Base-by-base conservation (phyloP, 1,140 invertebrate species). In the Anoplolepis gracilipes region DNA sequence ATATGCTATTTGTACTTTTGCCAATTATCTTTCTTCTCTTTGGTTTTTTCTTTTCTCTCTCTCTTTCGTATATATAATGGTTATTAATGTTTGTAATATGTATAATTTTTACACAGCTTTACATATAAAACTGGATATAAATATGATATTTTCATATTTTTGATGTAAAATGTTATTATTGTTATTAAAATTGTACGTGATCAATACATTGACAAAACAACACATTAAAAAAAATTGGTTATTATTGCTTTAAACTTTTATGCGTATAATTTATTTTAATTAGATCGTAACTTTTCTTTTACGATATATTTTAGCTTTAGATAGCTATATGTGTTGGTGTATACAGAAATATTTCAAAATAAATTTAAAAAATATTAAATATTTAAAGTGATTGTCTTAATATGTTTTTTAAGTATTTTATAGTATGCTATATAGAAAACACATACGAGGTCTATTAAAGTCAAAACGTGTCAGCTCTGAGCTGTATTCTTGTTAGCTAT, bases 1-100 rank as follows among this genome's bases (percentile, higher is more conserved):
- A 49, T n/a, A n/a, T 33, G 39, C 16, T 33, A 6, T 19, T 75
- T 39, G 53, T 10, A 39, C 13, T 42, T 42, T 1, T 10, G 25
- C n/a, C 10, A 78, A 65, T 65, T 65, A 72, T 72, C 22, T 8
- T 69, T 16, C 11, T 69, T 16, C 6, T 16, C 19, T 70, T 67
- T 42, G 10, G 0, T 46, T 49, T 2, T 13, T 55, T 13, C 2
- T 22, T 19, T 53, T 22, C 8, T 8, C 13, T 72, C 16, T 70
- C 19, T 55, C 46, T 46, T 13, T 69, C 1, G 11, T 25, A 28
- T 19, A 33, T 22, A 55, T 33, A 55, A 33, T 3, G 16, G 5
- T 49, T 19, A 49, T 49, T 49, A 49, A 19, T 19, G 16, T 49
- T 49, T 6, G 0, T 19, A 49, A 49, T 49, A 4, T 46, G 13